phyloP scores from a whole-genome alignment of 2,888 invertebrate species.

The Nebria salina region DNA sequence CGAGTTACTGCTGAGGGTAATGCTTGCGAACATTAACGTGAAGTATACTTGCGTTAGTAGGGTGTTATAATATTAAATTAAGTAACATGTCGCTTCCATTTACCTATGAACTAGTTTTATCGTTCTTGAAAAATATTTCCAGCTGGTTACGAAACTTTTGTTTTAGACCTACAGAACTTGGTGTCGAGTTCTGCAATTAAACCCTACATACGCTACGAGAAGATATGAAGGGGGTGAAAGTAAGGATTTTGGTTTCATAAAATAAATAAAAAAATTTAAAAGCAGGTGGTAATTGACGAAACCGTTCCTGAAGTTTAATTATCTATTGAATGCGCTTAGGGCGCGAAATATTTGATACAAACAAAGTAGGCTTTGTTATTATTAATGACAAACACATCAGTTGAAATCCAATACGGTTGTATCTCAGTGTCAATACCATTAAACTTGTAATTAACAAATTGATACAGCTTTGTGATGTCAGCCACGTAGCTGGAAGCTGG shows the following conservation, averaged over 20 bases:
- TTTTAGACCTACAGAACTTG: background rate
- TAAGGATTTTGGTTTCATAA: no score
- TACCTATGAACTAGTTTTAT: background rate
- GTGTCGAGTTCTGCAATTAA: no score
- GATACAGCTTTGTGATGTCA: conserved; percentile 46
- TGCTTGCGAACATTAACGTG: background rate
- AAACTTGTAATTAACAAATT: conserved; percentile 47
- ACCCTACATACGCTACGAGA: no score
- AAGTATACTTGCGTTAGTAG: background rate
- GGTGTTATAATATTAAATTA: background rate
- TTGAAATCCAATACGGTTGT: conserved; percentile 44
- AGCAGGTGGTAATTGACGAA: background rate
- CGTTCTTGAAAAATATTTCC: background rate
- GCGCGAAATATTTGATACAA: background rate
- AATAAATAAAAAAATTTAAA: no score
- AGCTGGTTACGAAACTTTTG: background rate
- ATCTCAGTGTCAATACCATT: conserved; percentile 45
- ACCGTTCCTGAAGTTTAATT: conserved; percentile 27
- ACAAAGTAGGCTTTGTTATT: conserved; percentile 2
- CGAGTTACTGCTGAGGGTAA: conserved; percentile 5
- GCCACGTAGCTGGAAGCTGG: background rate
- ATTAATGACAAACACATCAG: conserved; percentile 41
- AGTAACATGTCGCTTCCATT: background rate
- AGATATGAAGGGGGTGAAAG: no score
- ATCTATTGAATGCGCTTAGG: conserved; percentile 34